Conservation (phyloP, 2,797 vertebrate genomes). For the Mionectes olivaceus region DNA sequence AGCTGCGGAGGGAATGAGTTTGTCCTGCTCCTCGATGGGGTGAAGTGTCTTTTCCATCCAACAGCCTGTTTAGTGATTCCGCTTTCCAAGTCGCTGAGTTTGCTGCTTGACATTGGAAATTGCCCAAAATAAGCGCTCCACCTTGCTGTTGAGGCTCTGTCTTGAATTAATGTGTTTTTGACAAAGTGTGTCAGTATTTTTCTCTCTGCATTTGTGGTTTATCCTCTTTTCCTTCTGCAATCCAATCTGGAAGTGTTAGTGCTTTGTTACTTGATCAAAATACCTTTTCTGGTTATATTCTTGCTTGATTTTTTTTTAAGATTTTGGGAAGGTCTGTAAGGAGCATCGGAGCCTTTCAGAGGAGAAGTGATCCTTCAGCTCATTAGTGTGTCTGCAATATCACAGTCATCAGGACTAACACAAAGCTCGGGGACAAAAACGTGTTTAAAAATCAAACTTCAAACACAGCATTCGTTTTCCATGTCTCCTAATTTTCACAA, state of each 20-base stretch:
- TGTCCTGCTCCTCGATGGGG: neutral
- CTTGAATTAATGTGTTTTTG: neutral
- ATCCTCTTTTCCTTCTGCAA: neutral
- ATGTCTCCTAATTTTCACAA: neutral
- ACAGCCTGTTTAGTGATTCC: too few relatives aligned
- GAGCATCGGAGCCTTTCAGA: neutral
- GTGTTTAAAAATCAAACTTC: neutral
- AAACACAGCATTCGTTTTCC: neutral
- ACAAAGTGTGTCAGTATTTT: neutral
- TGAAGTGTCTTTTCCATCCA: neutral
- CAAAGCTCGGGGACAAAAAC: neutral
- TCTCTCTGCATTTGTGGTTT: neutral
- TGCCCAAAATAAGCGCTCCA: neutral
- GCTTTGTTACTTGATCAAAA: neutral
- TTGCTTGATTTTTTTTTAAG: neutral
- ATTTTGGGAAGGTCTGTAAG: neutral
- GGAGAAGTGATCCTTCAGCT: neutral
- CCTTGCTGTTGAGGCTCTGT: rapidly evolving
- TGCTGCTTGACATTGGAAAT: neutral
- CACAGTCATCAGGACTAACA: too few relatives aligned
- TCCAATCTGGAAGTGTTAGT: neutral
- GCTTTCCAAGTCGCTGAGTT: neutral
- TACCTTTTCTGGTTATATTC: neutral
- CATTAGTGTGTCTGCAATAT: neutral
- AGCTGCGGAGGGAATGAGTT: neutral